These are phyloP conservation scores for Phlogophora meticulosa DNA, from an alignment of 2,888 invertebrate species.

Conservation along the genomic window DNA sequence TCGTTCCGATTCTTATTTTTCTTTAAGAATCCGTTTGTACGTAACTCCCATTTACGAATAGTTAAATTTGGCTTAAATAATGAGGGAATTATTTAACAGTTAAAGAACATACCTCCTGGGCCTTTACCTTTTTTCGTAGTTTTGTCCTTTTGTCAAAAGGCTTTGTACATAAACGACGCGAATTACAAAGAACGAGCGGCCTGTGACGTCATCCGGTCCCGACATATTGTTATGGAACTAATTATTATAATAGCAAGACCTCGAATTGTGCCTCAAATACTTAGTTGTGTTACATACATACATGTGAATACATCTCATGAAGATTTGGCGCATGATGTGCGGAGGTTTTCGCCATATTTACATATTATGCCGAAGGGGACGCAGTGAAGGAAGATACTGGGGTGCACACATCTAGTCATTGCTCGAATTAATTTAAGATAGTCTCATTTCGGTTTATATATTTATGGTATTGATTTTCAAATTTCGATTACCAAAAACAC, in stretches of 20 bases:
- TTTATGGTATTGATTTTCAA: background rate
- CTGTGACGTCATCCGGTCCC: slow-evolving; percentile 54
- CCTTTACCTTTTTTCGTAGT: background rate
- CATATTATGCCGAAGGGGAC: slow-evolving; percentile 58
- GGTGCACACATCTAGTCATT: slow-evolving; percentile 18
- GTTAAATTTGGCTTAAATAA: background rate
- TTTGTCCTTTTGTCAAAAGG: slow-evolving; percentile 12
- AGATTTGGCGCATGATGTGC: slow-evolving; percentile 63
- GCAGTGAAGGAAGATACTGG: slow-evolving; percentile 45
- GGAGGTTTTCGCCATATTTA: slow-evolving; percentile 57
- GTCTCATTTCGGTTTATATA: slow-evolving; percentile 3
- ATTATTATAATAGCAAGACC: slow-evolving; percentile 42
- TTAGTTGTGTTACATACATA: slow-evolving; percentile 37
- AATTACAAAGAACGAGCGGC: slow-evolving; percentile 38
- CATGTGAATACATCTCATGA: slow-evolving; percentile 39
- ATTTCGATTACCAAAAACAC: background rate
- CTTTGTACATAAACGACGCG: slow-evolving; percentile 34
- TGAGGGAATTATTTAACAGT: background rate
- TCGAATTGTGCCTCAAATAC: slow-evolving; percentile 27
- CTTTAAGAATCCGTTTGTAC: background rate
- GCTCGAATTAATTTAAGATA: slow-evolving; percentile 17
- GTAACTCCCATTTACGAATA: background rate
- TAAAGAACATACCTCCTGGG: background rate
- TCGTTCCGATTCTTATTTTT: background rate
- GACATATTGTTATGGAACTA: slow-evolving; percentile 36